Conservation (phyloP, 1,140 invertebrate genomes). For the Hyphantria cunea region DNA sequence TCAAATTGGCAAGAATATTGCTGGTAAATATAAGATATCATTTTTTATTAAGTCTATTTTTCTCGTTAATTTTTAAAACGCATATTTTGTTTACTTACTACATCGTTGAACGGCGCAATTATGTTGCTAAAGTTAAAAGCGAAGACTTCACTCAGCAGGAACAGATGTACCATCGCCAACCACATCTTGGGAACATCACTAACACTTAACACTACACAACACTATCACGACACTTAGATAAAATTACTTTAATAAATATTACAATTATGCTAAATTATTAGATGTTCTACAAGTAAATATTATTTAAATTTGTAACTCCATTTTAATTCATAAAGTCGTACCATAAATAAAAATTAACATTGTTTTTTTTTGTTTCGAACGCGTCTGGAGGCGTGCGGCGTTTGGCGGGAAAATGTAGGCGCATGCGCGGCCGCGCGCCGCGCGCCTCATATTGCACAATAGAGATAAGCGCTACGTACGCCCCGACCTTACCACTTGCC, state of each 20-base stretch:
- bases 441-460: conserved; percentile 68
- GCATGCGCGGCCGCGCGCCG: conserved; percentile 58
- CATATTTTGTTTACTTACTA: conserved; percentile 47
- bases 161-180: conserved; percentile 53
- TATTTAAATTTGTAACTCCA: conserved; percentile 9
- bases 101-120: conserved; percentile 45
- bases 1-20: neutral
- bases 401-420: conserved; percentile 67
- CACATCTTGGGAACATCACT: conserved; percentile 58
- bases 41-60: neutral
- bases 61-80: too few relatives aligned
- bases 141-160: conserved; percentile 56
- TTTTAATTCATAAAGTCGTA: neutral
- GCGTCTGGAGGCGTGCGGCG: conserved; percentile 51
- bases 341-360: conserved; percentile 2
- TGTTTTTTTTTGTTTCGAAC: conserved; percentile 34
- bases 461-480: conserved; percentile 31
- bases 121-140: conserved; percentile 50
- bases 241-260: neutral
- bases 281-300: neutral
- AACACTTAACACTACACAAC: conserved; percentile 51
- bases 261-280: conserved; percentile 4
- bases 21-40: conserved; percentile 3
- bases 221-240: conserved; percentile 27
- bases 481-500: conserved; percentile 37